Percentiles rank a stretch among this genome's conserved stretches.
phyloP scores from a whole-genome alignment of 2,888 invertebrate genomes.

The Agonopterix arenella region DNA sequence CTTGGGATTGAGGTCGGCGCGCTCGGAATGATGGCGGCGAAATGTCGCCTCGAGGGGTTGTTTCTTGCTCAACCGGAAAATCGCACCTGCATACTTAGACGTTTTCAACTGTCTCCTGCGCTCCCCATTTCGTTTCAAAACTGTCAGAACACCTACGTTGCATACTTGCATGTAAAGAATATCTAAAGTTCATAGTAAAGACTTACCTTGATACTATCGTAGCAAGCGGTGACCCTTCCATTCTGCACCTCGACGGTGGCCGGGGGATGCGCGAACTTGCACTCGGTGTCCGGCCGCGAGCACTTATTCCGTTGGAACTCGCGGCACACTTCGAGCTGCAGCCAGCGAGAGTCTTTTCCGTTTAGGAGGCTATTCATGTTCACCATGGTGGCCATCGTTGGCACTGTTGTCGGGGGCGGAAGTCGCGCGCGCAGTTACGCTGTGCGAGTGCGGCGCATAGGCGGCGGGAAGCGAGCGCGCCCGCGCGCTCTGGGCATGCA shows the following conservation, averaged over 20 bases:
- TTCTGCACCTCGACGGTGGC: slow-evolving; percentile 99
- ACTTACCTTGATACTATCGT: slow-evolving; percentile 99
- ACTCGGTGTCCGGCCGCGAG: slow-evolving; percentile 98
- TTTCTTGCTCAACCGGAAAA: slow-evolving; percentile 40
- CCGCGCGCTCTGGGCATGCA: slow-evolving; percentile 62
- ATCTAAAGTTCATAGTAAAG: slow-evolving; percentile 9
- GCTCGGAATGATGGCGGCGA: slow-evolving; percentile 58
- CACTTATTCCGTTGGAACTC: slow-evolving; percentile 99
- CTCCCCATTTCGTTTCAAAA: not conserved
- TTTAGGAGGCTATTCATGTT: slow-evolving; percentile 98
- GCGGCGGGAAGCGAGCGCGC: slow-evolving; percentile 63
- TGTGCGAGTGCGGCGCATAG: slow-evolving; percentile 70
- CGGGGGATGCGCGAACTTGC: slow-evolving; percentile 99
- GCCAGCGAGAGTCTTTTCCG: slow-evolving; percentile 99
- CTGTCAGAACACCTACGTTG: not conserved
- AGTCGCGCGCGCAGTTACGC: slow-evolving; percentile 60
- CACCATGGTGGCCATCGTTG: slow-evolving; percentile 88
- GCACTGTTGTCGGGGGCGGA: slow-evolving; percentile 44
- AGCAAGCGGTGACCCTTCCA: slow-evolving; percentile 99
- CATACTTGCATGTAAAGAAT: not conserved
- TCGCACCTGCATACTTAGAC: slow-evolving; percentile 27
- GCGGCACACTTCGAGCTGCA: slow-evolving; percentile 99
- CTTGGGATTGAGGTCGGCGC: slow-evolving; percentile 69
- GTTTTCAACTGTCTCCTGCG: slow-evolving; percentile 20
- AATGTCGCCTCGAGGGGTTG: slow-evolving; percentile 60